Conservation (phyloP, 2,888 invertebrate genomes). For the Geophilus truncorum region DNA sequence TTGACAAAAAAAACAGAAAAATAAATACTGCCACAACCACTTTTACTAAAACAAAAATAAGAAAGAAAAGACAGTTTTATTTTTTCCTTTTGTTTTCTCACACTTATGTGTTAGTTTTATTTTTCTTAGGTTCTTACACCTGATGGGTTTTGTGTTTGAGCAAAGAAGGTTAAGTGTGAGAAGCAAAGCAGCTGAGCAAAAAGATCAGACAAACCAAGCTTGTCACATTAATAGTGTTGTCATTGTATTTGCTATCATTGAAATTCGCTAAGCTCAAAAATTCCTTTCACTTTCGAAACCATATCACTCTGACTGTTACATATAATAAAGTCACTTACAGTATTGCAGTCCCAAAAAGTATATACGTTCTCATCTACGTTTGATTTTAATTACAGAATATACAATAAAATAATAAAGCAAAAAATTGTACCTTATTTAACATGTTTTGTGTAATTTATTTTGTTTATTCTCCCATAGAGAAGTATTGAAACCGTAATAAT, state of each 20-base stretch:
- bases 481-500: no score
- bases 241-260: constrained; percentile 16
- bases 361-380: no score
- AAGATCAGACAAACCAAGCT: constrained; percentile 16
- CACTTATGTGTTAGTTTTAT: background rate
- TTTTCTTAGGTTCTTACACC: background rate
- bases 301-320: no score
- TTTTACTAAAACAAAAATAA: background rate
- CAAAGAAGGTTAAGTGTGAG: constrained; percentile 16
- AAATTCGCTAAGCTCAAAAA: background rate
- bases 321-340: no score
- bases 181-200: constrained; percentile 9
- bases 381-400: no score
- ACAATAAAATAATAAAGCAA: no score
- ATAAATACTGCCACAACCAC: background rate
- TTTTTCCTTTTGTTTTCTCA: constrained; percentile 5
- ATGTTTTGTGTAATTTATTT: background rate
- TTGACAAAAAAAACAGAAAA: background rate
- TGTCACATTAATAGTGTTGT: constrained; percentile 20
- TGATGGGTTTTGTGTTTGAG: constrained; percentile 16
- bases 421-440: no score
- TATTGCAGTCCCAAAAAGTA: no score
- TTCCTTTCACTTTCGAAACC: background rate
- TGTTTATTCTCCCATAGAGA: background rate
- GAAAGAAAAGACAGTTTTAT: background rate